Evolutionary conservation across 2,797 vertebrate genomes (phyloP), one percentile per base, ranked within the genome.

Genomic region (Enteromius mattozi): DNA sequence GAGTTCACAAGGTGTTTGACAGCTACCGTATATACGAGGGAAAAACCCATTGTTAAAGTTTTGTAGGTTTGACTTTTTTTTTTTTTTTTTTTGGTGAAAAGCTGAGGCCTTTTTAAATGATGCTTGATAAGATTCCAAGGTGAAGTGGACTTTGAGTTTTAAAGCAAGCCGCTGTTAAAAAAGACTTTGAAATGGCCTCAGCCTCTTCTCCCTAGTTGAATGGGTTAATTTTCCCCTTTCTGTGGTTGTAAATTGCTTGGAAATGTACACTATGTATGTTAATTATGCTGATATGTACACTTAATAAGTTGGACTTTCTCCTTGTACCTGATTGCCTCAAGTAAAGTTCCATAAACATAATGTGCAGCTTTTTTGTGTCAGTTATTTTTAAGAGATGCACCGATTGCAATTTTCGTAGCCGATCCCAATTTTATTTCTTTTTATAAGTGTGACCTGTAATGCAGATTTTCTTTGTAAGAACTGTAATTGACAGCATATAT

Each of bases 71-170:
- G 2, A 71, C 35, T 74, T 56, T 37, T 27, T 27, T 27, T 27
- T 27, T 27, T 27, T 27, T 37, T 35, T 40, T 40, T 8, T 40
- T 40, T 9, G 9, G 2, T 1, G 4, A 63, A 45, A 63, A 42
- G 37, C 54, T 27, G 8, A 37, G 49, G 21, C 4, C 51, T 24
- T 56, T 37, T 27, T 24, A 30, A 24, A 17, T 61, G 4, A 37
- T 1, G 14, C n/a, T 59, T 37, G 54, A 59, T 24, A 17, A 77
- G 37, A 78, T 21, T 63, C 24, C 37, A 21, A 63, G 76, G 24
- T 63, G 24, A 59, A 59, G 74, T 77, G 74, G 51, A 78, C 37
- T 63, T 78, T 61, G n/a, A 17, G n/a, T 45, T 63, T 77, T 56
- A 76, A 77, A 61, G 24, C 24, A 63, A 78, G 12, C 14, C 0